Base-by-base conservation (phyloP, 2,888 invertebrate genomes). In the Dioctria rufipes region DNA sequence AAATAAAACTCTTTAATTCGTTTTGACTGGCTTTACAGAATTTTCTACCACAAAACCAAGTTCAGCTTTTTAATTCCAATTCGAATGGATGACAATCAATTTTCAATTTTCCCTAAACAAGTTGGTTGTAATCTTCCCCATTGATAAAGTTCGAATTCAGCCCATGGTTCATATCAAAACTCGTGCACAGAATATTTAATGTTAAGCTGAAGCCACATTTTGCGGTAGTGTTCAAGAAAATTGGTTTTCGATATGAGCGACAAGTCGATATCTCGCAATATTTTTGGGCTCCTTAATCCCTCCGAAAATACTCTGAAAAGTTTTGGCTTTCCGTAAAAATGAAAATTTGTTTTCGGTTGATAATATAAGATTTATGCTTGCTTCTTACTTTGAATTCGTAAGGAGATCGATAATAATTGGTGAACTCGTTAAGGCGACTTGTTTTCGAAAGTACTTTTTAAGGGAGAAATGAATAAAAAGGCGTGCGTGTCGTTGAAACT, bases 91-190 rank as follows among this genome's bases (percentile, higher is more conserved):
- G 78, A 78, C 78, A 78, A 78, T 46, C 78, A 78, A 78, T 65
- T 78, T 78, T 78, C 78, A 78, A 78, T 78, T 78, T 78, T 78
- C 78, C 51, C 60, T 49, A 49, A 49, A 78, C 65, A 78, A 78
- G 60, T 51, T 63, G 49, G 13, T 40, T 78, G 65, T 78, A 78
- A 78, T 78, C 78, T 78, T 63, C 65, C 46, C 63, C 63, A 78
- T 61, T 78, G 78, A 49, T 49, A 63, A 63, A 78, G 78, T 78
- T 78, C 78, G 51, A 61, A 78, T 78, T 78, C 78, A 63, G 78
- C 65, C 78, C 78, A 78, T 78, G 78, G 78, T 65, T 78, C 78
- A 78, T 78, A 78, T 78, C 65, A 78, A 65, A 78, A 61, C 42
- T 78, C 78, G 78, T 78, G 78, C 40, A 39, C 78, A 37, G 78